phyloP scores from a whole-genome alignment of 2,888 invertebrate genomes.

The Disparrhopalites patrizii region DNA sequence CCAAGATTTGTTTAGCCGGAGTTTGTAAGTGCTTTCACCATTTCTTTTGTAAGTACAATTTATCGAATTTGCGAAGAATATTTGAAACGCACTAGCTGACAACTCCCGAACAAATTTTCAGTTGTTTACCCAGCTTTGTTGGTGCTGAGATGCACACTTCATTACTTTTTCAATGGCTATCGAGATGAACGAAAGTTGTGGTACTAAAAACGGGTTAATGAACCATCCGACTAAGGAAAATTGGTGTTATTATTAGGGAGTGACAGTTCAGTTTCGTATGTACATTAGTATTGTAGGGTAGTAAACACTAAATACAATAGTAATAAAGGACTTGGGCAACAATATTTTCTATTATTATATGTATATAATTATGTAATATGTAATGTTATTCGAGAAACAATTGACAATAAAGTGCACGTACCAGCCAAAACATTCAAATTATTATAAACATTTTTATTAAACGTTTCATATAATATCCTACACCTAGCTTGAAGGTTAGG shows the following conservation, averaged over 20 bases:
- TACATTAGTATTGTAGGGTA: too few relatives aligned
- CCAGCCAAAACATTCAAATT: too few relatives aligned
- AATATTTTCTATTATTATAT: too few relatives aligned
- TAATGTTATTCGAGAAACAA: too few relatives aligned
- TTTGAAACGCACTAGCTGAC: not conserved
- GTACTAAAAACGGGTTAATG: conserved; percentile 17
- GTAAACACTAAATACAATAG: too few relatives aligned
- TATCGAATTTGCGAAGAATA: not conserved
- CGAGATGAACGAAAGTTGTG: conserved; percentile 19
- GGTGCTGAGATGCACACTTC: not conserved
- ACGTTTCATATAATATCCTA: conserved; percentile 6
- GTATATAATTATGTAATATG: too few relatives aligned
- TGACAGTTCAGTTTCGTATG: too few relatives aligned
- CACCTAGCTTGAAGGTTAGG: not conserved
- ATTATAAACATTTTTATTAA: conserved; percentile 8
- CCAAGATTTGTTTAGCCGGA: conserved; percentile 4
- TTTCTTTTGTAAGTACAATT: not conserved
- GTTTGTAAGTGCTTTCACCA: conserved; percentile 9
- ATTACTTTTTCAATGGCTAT: conserved; percentile 18
- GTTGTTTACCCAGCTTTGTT: conserved; percentile 9
- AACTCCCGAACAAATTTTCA: not conserved
- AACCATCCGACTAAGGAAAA: too few relatives aligned
- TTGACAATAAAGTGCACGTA: too few relatives aligned
- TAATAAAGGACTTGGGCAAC: too few relatives aligned
- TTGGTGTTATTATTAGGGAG: too few relatives aligned